Evolutionary conservation across 2,888 invertebrate genomes (phyloP), one percentile per base, ranked within the genome.

Genomic region (Sarcophaga carnaria): DNA sequence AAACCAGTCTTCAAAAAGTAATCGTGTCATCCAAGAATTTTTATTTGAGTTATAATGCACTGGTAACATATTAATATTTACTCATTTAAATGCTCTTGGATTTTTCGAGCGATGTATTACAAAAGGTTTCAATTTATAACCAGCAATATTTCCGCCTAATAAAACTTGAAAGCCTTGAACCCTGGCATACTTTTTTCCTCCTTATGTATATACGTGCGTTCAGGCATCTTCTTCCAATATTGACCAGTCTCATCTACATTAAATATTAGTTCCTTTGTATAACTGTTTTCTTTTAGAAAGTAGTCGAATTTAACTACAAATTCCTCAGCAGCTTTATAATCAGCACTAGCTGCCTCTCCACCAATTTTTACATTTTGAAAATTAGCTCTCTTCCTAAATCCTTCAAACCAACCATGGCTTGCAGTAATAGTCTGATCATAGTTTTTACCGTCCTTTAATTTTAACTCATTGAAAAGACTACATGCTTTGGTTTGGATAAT

Each of bases 61-160:
- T 59, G 59, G 59, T 59, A 59, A 59, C 59, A 59, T 59, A 59
- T 59, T 59, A 59, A 59, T 59, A 59, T 59, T 59, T 59, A 59
- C 12, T 59, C 59, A 4, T n/a, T 59, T 59, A 59, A 59, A 59
- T 59, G 59, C 59, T 11, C 8, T n/a, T 59, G 59, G 59, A 59
- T 37, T 59, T 59, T 59, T 59, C n/a, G 59, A 59, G 14, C 59
- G 59, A 59, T 59, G 59, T 59, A 59, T 14, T 59, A 59, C 59
- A 14, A 12, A 59, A n/a, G 59, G 59, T 59, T 59, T 59, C 1
- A 59, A 5, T 59, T 59, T 59, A 17, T 59, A 59, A 59, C 59
- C 12, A 59, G 59, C 59, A 17, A 59, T 59, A 17, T 59, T 17
- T 59, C 17, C 59, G 17, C 59, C 59, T 17, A 59, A 59, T 59